Evolutionary conservation across 2,797 vertebrate species (phyloP), one percentile per base, ranked within the genome.

Genomic region (Brachymystax lenok): DNA sequence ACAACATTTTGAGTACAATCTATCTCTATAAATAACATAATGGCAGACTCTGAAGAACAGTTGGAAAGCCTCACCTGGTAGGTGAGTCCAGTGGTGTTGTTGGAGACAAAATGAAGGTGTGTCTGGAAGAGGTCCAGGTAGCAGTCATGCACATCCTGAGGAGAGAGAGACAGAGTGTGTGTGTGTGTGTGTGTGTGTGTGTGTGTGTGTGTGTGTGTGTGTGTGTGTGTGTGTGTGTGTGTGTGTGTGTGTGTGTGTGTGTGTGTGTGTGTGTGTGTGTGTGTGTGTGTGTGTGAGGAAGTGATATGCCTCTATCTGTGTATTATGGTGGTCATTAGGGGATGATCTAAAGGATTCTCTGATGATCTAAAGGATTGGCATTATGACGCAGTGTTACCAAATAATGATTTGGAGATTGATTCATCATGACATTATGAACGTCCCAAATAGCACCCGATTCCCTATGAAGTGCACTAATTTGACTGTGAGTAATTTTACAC

Each of bases 121-220:
- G 96, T 96, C 86, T 97, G 95, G 90, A 99, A 99, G 4, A 99
- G 92, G 84, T 98, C 98, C 94, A 99, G 89, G 88, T 96, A 98
- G 88, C 98, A 99, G 84, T 97, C 96, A 0, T 96, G 96, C 82
- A 95, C 77, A 79, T 98, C 97, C 98, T 99, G 87, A 33, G 76
- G 73, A 69, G 52, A 90, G 16, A 68, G 71, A 76, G 28, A 63
- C 4, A 77, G 17, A 69, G 40, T 1, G 40, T 0, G 40, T 3
- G 33, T 4, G 33, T 33, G 33, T 30, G 33, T 33, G 33, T 33
- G 33, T 33, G 30, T 4, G 33, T 33, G 33, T 33, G 10, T 12
- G 10, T 3, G 0, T 27, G 40, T 12, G 40, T 0, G 0, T 3
- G 10, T 2, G 35, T 40, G 7, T 6, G 35, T 40, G 35, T 7